Base-by-base conservation (phyloP, 2,888 invertebrate genomes). In the Mythimna loreyi region DNA sequence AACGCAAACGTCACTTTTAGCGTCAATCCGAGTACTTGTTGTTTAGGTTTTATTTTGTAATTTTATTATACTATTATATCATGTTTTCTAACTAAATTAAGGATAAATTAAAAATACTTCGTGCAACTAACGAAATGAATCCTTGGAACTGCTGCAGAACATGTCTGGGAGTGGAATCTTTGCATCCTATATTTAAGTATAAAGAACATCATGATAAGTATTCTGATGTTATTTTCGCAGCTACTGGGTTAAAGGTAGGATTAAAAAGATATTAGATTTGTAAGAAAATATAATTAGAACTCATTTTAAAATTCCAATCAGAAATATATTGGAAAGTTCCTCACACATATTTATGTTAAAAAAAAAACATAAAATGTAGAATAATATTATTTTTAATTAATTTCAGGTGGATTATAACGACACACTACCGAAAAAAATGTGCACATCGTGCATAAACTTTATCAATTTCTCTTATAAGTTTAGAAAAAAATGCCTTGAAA, bases 71-170 rank as follows among this genome's bases (percentile, higher is more conserved):
- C 58, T 57, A 43, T 19, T 23, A 58, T 43, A 0, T 23, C 49
- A 23, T 3, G 3, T 7, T n/a, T 47, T 45, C 7, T 45, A 16
- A 25, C 55, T 11, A 30, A 67, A 67, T 11, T 43, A 11, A 19
- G 11, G 23, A 53, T 58, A 55, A 3, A n/a, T 1, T 21, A 11
- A 33, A n/a, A 13, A 1, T 21, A 3, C 6, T 8, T 43, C 19
- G 25, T 28, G 1, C 52, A 73, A 40, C 52, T 19, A 59, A 33
- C 40, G 75, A 68, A 56, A 91, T 90, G 90, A 72, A 86, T 30
- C 45, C 86, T 1, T 90, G 90, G 89, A 87, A 89, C n/a, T 92
- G 92, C 74, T 94, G 94, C 50, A 86, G 94, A 64, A 90, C 89
- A 2, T 94, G 94, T 78, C 75, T 94, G 1, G 84, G 85, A 9